A percentile compares a stretch with the other conserved stretches of the same genome.
Evolutionary conservation across 30 jellyfish, hydroid and myxozoan species (phyloP).

Genomic region (Turritopsis dohrnii): DNA sequence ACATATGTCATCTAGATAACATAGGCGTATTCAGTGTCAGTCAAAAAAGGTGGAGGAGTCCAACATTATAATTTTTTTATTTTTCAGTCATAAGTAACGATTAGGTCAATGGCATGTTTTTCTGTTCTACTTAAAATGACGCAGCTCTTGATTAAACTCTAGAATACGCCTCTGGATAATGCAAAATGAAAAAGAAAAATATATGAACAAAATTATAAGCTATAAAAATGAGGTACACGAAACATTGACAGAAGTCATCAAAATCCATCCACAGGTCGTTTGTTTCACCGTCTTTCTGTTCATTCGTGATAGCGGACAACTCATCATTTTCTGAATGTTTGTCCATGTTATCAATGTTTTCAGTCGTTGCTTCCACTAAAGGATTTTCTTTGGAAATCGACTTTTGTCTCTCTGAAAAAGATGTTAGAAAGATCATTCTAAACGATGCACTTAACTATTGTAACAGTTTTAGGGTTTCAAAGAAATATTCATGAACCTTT

Average conservation of each 20-base stretch:
- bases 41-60: no score
- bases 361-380: neutral
- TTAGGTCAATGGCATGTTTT: no score
- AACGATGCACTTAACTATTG: no score
- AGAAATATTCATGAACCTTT: neutral
- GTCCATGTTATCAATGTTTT: neutral
- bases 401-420: neutral
- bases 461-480: neutral
- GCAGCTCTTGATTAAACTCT: no score
- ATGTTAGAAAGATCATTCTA: no score
- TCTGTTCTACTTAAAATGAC: no score
- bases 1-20: no score
- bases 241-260: slow-evolving; percentile 63
- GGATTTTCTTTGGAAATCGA: neutral
- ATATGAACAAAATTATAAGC: neutral
- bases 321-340: neutral
- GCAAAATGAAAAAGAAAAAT: neutral
- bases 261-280: slow-evolving; percentile 77
- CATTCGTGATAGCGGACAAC: slow-evolving; percentile 14
- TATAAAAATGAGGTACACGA: slow-evolving; percentile 40
- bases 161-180: no score
- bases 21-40: no score
- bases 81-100: no score
- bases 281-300: slow-evolving; percentile 25
- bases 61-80: no score